phyloP scores from a whole-genome alignment of 2,888 invertebrate species.

The Penaeus monodon region DNA sequence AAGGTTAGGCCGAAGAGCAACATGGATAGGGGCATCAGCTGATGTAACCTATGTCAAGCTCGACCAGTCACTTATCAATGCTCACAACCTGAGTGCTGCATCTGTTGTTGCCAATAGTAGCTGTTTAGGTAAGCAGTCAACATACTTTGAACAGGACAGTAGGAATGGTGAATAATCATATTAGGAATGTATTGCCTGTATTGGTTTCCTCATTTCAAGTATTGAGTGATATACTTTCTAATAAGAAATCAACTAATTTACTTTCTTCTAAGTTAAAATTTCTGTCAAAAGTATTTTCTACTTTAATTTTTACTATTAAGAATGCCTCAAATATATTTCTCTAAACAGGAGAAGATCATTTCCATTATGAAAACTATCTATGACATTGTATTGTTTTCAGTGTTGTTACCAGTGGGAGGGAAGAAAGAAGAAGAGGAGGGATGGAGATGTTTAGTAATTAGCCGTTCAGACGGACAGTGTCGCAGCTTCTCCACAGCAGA shows the following conservation, averaged over 20 bases:
- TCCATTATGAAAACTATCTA: too few relatives aligned
- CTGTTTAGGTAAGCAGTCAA: constrained; percentile 79
- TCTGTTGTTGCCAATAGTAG: constrained; percentile 89
- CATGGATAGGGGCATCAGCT: constrained; percentile 95
- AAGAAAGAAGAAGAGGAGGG: constrained; percentile 50
- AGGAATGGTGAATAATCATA: neutral
- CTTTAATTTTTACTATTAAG: too few relatives aligned
- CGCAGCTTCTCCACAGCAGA: constrained; percentile 84
- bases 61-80: constrained; percentile 92
- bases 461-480: constrained; percentile 89
- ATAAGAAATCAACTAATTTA: too few relatives aligned
- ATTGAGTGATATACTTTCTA: too few relatives aligned
- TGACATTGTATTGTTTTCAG: constrained; percentile 29
- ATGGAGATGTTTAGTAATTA: constrained; percentile 90
- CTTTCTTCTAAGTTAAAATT: too few relatives aligned
- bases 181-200: neutral
- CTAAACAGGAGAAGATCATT: too few relatives aligned
- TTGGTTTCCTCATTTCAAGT: neutral
- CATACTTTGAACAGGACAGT: neutral
- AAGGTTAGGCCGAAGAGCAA: constrained; percentile 86
- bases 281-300: too few relatives aligned
- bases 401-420: constrained; percentile 62
- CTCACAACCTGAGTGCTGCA: constrained; percentile 86
- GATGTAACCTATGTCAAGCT: constrained; percentile 95
- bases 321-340: too few relatives aligned